phyloP scores from a whole-genome alignment of 2,113 vertebrate species.

The Poecilia latipinna region DNA sequence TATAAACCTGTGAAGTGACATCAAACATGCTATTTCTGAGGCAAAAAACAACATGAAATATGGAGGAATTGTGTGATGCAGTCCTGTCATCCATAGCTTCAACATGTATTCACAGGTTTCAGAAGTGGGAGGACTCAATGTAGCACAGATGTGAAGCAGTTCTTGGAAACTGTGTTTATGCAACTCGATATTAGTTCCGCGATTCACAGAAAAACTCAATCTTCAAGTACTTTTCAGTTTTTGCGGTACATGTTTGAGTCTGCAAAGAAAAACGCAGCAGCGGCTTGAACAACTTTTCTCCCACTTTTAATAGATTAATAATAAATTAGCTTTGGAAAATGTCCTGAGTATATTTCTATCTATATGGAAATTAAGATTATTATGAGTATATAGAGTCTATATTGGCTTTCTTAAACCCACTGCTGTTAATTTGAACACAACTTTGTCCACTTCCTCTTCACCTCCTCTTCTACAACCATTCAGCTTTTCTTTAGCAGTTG shows the following conservation, averaged over 20 bases:
- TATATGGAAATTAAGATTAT: neutral
- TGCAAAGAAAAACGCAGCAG: too few relatives aligned
- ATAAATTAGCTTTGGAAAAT: neutral
- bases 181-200: neutral
- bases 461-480: constrained; percentile 30
- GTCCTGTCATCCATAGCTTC: neutral
- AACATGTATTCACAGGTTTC: neutral
- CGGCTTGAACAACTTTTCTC: neutral
- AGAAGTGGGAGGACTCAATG: neutral
- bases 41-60: neutral
- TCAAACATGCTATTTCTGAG: neutral
- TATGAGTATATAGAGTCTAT: neutral
- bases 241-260: neutral
- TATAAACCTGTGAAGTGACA: too few relatives aligned
- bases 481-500: constrained; percentile 52
- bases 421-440: neutral
- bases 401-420: neutral
- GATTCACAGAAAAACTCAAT: neutral
- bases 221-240: neutral
- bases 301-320: neutral
- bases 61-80: neutral
- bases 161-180: neutral
- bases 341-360: neutral
- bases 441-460: neutral
- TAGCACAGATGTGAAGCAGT: neutral